Percentiles rank a stretch among this genome's conserved stretches.
Evolutionary conservation across 2,797 vertebrate genomes (phyloP).

Genomic region (Darevskia nairensis): DNA sequence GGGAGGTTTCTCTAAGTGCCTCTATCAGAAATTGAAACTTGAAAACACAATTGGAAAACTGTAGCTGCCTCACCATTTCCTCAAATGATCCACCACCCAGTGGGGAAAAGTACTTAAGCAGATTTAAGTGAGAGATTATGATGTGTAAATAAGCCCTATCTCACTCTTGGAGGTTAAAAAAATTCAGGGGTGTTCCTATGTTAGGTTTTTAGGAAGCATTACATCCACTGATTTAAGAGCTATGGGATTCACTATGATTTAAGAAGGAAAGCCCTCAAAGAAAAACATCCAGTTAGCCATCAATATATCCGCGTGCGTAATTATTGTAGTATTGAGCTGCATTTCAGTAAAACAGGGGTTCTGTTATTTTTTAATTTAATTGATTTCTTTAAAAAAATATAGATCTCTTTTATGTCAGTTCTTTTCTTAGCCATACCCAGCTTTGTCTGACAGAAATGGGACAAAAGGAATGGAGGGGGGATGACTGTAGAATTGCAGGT

Average conservation of each 20-base stretch:
- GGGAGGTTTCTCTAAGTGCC: not conserved
- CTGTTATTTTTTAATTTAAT: constrained; percentile 10
- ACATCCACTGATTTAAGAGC: not conserved
- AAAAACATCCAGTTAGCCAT: not conserved
- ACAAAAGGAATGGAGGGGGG: constrained; percentile 6
- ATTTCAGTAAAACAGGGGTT: constrained; percentile 19
- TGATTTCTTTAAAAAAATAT: constrained; percentile 16
- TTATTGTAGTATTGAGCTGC: constrained; percentile 6
- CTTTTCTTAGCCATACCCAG: constrained; percentile 1
- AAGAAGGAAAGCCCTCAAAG: not conserved
- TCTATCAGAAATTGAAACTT: not conserved
- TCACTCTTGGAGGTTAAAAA: not conserved
- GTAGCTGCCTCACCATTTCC: not conserved
- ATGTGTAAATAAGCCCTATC: not conserved
- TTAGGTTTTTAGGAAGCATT: not conserved
- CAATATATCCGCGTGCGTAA: not conserved
- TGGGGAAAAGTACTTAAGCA: not conserved
- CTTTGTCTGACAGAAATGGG: not conserved
- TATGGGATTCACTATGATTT: not conserved
- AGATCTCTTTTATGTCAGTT: not conserved
- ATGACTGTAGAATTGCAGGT: not conserved
- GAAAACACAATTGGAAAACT: not conserved
- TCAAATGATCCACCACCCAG: not conserved
- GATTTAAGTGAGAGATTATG: not conserved
- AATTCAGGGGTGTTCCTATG: not conserved